Conservation (phyloP, 2,113 vertebrate species). For the Leiothrix lutea region DNA sequence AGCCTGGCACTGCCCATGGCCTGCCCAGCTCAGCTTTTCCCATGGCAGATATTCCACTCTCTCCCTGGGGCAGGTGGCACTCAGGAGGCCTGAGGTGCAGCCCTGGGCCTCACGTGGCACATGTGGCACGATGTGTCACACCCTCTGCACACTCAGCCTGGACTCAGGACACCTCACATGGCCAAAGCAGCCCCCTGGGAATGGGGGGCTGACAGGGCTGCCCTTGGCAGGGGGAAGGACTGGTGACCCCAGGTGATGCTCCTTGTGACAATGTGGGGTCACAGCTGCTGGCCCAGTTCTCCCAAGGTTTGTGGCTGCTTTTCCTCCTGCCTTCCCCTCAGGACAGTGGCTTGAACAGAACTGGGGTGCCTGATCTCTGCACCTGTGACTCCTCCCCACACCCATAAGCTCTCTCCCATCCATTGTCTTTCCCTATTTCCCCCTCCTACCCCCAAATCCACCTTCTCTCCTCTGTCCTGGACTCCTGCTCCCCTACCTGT, state of each 20-base stretch:
- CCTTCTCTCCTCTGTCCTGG: neutral
- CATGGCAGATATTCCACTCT: accelerated
- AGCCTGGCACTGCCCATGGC: neutral
- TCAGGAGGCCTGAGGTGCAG: neutral
- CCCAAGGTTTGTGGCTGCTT: neutral
- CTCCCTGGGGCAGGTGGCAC: accelerated
- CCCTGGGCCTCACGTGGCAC: neutral
- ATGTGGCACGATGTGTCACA: accelerated
- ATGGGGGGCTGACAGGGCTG: neutral
- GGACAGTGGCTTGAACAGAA: neutral
- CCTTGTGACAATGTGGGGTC: accelerated
- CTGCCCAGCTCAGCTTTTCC: neutral
- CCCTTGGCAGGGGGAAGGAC: neutral
- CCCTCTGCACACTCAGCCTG: neutral
- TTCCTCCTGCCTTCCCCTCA: accelerated
- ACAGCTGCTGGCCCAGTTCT: neutral
- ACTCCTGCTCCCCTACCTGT: neutral
- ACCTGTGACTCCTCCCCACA: neutral
- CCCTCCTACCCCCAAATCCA: neutral
- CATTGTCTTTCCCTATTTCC: neutral
- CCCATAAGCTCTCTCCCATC: neutral
- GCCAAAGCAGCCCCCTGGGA: accelerated
- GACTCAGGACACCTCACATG: neutral
- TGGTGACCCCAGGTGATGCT: neutral
- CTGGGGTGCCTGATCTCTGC: neutral